Base-by-base conservation (phyloP, 2,888 invertebrate species). In the Iselma pallidipennis region DNA sequence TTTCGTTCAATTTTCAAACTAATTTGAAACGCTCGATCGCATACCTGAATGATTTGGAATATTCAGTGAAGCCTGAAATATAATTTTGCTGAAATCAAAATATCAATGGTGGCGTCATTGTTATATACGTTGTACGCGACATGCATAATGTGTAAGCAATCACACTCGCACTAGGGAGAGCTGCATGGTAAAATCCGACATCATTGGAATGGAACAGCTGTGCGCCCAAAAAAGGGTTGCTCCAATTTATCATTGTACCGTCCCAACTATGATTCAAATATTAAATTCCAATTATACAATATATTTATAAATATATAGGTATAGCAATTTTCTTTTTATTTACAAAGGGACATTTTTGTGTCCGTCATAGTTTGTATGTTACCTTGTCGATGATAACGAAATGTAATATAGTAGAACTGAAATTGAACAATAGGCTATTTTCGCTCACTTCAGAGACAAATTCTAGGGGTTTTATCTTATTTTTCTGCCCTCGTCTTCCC, bases 401-500 rank as follows among this genome's bases (percentile, higher is more conserved):
- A 37, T 37, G 37, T 37, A 37, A 37, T 37, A 37, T 37, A 37
- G 37, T 74, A 73, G 70, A 73, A 72, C 71, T 71, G 72, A 72
- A 76, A 76, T 75, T 75, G 76, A 78, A 77, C 78, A 77, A 77
- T 79, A 72, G 78, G 75, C 78, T 76, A 79, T 78, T 79, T 76
- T 78, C 76, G 77, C 77, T 76, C 78, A 78, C 79, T 78, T 77
- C 76, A 76, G 80, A 80, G 80, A 81, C 81, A 80, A 81, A 81
- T 81, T 81, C 80, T 76, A 73, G 76, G 79, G 80, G 78, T 80
- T 80, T 81, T 81, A 81, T 80, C 81, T 80, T 81, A 81, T 80
- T 81, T 81, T 81, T 80, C 80, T 83, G 81, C 81, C 76, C 84
- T 82, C 85, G 85, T 76, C 76, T 74, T 74, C 71, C 75, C 86